phyloP scores from a whole-genome alignment of 2,888 invertebrate species.

The Cremastinae sp. region DNA sequence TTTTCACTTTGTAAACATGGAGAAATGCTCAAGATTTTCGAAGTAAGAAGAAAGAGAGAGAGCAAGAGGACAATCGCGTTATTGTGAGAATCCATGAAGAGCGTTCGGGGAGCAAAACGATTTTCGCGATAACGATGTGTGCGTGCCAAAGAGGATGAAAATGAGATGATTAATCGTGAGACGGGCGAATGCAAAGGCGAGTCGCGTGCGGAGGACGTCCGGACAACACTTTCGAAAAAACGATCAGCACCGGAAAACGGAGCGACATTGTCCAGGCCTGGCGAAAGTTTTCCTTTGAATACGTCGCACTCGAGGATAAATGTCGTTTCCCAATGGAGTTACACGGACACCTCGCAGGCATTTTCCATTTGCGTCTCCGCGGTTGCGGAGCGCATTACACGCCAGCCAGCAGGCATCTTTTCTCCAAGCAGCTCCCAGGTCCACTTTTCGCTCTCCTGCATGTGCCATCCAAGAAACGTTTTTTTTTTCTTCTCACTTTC shows the following conservation, averaged over 20 bases:
- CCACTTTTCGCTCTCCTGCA: constrained; percentile 34
- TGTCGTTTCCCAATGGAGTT: constrained; percentile 63
- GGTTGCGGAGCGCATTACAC: constrained; percentile 36
- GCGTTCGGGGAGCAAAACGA: background rate
- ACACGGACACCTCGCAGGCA: constrained; percentile 27
- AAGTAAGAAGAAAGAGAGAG: too few species aligned
- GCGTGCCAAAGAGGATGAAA: background rate
- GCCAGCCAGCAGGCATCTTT: constrained; percentile 32
- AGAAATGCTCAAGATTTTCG: constrained; percentile 13
- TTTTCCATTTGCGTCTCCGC: constrained; percentile 25
- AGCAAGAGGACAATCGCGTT: constrained; percentile 32
- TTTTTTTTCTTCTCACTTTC: constrained; percentile 34
- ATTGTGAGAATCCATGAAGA: constrained; percentile 30
- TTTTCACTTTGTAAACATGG: constrained; percentile 49
- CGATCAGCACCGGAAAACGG: constrained; percentile 42
- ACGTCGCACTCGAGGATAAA: constrained; percentile 77
- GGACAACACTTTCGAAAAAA: constrained; percentile 8
- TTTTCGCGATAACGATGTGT: too few species aligned
- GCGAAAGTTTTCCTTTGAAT: constrained; percentile 66
- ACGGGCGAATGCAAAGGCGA: constrained; percentile 12
- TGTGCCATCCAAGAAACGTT: constrained; percentile 7
- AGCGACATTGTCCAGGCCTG: constrained; percentile 34
- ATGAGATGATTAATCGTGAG: too few species aligned
- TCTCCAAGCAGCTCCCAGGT: background rate
- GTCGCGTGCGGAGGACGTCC: constrained; percentile 51